Base-by-base conservation (phyloP, 2,888 invertebrate genomes). In the Trissoscelio sp. region DNA sequence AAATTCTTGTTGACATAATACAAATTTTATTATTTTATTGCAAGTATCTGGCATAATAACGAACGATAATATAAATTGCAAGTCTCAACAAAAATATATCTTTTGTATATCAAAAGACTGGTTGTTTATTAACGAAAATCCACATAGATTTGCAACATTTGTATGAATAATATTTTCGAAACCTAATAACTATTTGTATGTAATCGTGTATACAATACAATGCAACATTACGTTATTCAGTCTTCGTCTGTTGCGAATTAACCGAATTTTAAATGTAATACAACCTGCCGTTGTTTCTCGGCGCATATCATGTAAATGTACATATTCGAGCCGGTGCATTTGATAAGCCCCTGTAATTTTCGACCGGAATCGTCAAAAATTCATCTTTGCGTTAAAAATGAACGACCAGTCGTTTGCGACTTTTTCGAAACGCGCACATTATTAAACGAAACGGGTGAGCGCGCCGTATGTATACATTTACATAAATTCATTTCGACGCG, bases 401-500 rank as follows among this genome's bases (percentile, higher is more conserved):
- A 12, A 34, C 5, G 11, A 34, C n/a, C 34, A 7, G 9, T 34
- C 11, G 34, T 34, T 34, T 11, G 39, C 39, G 14, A n/a, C 9
- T 39, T 39, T 39, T 39, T 39, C 14, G 14, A 39, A 39, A 46
- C 2, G 46, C 20, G 22, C n/a, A 14, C 46, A 20, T 46, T 46
- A 46, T 46, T 46, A 46, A 46, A 20, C 22, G 46, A 4, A 46
- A 22, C 22, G 22, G 46, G 11, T 22, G 22, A 39, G 6, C 39
- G 39, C 22, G 24, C 14, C 20, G 42, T 20, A 42, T 42, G 60
- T 60, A 44, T 44, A 60, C 44, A 60, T 60, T 60, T 60, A 44
- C 44, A 60, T 60, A 60, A 24, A 60, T 60, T 60, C 44, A 60
- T 60, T 42, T 28, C 60, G 18, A 58, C 12, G 18, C 44, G 18